Evolutionary conservation across 1,140 invertebrate species (phyloP), one percentile per base, ranked within the genome.

Genomic region (Heliconius nattereri): DNA sequence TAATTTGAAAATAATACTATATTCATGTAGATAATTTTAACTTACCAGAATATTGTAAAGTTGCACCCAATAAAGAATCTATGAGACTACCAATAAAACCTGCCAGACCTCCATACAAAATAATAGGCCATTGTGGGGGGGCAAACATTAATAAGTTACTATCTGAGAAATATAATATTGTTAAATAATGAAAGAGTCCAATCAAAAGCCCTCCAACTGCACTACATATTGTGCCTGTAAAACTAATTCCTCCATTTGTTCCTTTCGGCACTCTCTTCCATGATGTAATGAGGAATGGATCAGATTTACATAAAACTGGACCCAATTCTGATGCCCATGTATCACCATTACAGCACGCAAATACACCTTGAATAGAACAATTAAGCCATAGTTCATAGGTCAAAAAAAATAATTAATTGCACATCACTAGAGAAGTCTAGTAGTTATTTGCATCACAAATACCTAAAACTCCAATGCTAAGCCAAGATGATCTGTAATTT

Each of bases 321-420:
- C 98, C 98, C 57, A 99, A 91, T 93, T 99, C 98, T 29, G 98
- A 98, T 66, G 98, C 97, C 97, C 98, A 98, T 1, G 98, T 99
- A 87, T 99, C 98, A 8, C 98, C 98, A 91, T 97, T 98, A 85
- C 97, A 97, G 86, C 97, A 98, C 7, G 98, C 96, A 84, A 98
- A 95, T 5, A 97, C 95, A 85, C 97, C 97, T 96, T 82, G 71
- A 94, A 92, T 6, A 35, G 3, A 66, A 66, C 5, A 66, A 26
- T 2, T 13, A 26, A 66, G 5, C 60, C 32, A 7, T n/a, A 35
- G 8, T 40, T 70, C 72, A 60, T 45, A 40, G 66, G n/a, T 45
- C 29, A 19, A n/a, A 79, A 54, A 3, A 40, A 29, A 66, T 78
- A 60, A 40, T 72, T 23, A 57, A 40, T 72, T 23, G 35, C 60